These are phyloP conservation scores for Dryococelus australis DNA, from an alignment of 2,888 invertebrate genomes.

Conservation along the genomic window DNA sequence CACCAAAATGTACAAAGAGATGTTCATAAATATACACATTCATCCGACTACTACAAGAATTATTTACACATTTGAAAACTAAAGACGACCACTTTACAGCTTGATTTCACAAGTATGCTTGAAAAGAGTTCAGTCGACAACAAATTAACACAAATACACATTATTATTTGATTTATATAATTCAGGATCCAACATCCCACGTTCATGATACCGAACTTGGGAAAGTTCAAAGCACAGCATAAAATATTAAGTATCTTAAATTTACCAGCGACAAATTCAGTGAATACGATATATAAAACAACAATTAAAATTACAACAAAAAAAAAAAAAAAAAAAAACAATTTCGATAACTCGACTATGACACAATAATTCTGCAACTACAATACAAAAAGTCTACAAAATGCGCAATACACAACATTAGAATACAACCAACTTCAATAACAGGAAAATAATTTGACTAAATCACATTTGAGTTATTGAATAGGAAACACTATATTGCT, in stretches of 20 bases:
- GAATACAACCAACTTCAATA: background rate
- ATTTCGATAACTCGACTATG: background rate
- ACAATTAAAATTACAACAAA: background rate
- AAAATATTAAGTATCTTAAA: background rate
- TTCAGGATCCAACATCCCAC: background rate
- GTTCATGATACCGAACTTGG: background rate
- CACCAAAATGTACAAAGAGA: conserved; percentile 6
- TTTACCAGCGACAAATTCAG: conserved; percentile 1
- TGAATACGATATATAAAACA: background rate
- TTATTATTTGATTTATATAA: background rate
- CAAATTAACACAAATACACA: background rate
- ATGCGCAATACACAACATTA: background rate
- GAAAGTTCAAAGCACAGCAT: background rate
- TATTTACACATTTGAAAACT: background rate
- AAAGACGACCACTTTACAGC: background rate
- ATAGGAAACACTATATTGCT: background rate
- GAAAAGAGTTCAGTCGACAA: background rate
- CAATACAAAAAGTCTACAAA: background rate
- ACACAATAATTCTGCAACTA: background rate
- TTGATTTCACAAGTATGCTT: background rate
- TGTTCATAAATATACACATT: background rate
- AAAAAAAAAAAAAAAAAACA: background rate
- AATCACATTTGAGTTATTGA: background rate
- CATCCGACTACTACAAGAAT: background rate
- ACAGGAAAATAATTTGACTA: background rate